A percentile compares a stretch with the other conserved stretches of the same genome.
phyloP scores from a whole-genome alignment of 2,113 vertebrate species.

The Elanus axillaris region DNA sequence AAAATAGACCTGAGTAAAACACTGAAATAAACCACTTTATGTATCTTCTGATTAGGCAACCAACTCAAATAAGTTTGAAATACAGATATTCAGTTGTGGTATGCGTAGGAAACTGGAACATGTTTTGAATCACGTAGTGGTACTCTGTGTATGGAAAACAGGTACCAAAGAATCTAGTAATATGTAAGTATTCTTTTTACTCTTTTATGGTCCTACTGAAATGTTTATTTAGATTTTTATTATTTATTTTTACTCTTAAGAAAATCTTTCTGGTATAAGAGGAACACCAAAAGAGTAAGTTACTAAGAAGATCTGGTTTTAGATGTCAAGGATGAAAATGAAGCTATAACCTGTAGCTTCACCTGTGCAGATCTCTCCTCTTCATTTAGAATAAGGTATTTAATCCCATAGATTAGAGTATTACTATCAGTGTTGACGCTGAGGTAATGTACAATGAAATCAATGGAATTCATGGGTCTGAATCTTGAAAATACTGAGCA shows the following conservation, averaged over 20 bases:
- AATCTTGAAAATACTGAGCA: background rate
- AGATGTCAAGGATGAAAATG: background rate
- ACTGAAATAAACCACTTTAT: background rate
- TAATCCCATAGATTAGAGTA: background rate
- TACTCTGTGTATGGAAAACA: background rate
- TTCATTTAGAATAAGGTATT: background rate
- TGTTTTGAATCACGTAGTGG: background rate
- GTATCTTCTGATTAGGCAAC: background rate
- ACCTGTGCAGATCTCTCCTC: background rate
- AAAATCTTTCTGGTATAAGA: background rate
- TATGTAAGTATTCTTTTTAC: background rate
- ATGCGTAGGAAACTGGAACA: background rate
- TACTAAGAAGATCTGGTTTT: background rate
- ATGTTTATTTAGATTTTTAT: background rate
- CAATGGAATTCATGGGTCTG: background rate
- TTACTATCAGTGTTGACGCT: background rate
- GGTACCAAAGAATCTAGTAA: background rate
- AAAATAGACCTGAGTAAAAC: background rate
- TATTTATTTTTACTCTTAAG: background rate
- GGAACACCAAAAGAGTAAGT: background rate
- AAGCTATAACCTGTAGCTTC: background rate
- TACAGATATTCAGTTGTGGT: background rate
- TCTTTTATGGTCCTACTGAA: background rate
- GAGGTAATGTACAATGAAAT: background rate
- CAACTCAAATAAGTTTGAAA: background rate